A percentile compares a stretch with the other conserved stretches of the same genome.
phyloP scores from a whole-genome alignment of 2,113 vertebrate species.

The Pterophyllum scalare region DNA sequence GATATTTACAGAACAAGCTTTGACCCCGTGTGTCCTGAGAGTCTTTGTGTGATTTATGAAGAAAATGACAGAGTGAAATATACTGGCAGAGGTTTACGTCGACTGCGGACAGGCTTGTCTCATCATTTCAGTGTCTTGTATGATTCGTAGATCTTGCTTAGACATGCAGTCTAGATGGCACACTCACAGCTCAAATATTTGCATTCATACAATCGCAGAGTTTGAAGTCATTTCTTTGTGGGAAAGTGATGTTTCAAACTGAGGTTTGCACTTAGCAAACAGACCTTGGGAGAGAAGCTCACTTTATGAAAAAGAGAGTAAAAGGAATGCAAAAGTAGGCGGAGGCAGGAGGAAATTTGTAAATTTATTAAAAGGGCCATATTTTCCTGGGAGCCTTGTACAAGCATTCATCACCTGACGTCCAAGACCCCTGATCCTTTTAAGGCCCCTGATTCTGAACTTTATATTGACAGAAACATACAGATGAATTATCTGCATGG shows the following conservation, averaged over 20 bases:
- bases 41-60: conserved; percentile 72
- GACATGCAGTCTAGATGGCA: conserved; percentile 41
- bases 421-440: conserved; percentile 79
- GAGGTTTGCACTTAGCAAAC: conserved; percentile 50
- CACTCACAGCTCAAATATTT: conserved; percentile 47
- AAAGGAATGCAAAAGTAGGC: conserved; percentile 44
- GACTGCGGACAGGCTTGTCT: conserved; percentile 55
- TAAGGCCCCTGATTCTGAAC: conserved; percentile 82
- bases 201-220: conserved; percentile 24
- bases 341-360: conserved; percentile 39
- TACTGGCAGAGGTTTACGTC: conserved; percentile 46
- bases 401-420: conserved; percentile 77
- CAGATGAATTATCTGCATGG: conserved; percentile 80
- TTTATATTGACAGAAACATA: conserved; percentile 86
- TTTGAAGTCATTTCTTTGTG: conserved; percentile 48
- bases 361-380: conserved; percentile 79
- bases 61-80: conserved; percentile 63
- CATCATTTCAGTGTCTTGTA: conserved; percentile 61
- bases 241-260: conserved; percentile 36
- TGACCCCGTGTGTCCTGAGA: conserved; percentile 68
- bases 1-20: conserved; percentile 69
- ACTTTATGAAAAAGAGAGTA: conserved; percentile 23
- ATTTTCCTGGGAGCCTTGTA: conserved; percentile 68
- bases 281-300: conserved; percentile 55
- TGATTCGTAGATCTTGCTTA: conserved; percentile 61